These are phyloP conservation scores for Ceratitis capitata DNA, from an alignment of 1,140 invertebrate species.

Conservation along the genomic window DNA sequence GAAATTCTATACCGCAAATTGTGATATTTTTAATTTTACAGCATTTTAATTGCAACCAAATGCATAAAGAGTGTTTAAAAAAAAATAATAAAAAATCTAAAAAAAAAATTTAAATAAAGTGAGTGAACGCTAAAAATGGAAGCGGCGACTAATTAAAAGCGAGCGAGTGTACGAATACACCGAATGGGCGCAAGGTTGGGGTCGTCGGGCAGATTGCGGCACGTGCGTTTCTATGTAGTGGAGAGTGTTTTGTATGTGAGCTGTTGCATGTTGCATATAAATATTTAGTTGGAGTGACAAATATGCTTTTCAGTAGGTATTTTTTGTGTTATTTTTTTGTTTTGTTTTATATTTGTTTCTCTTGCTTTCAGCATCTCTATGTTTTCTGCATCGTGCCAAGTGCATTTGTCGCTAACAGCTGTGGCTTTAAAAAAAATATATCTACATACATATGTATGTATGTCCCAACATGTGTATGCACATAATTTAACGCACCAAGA, in stretches of 20 bases:
- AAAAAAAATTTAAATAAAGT: background rate
- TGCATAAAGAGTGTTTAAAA: background rate
- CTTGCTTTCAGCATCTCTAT: background rate
- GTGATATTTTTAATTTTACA: background rate
- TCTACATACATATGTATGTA: no score
- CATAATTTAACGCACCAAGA: background rate
- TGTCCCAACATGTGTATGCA: no score
- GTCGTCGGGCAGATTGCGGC: background rate
- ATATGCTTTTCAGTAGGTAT: no score
- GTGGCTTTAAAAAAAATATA: background rate
- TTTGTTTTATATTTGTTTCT: no score
- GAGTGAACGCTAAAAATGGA: background rate
- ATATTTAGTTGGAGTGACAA: background rate
- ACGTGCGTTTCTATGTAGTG: background rate
- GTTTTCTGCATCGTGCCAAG: conserved; percentile 13
- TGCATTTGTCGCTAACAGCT: background rate
- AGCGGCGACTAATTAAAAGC: conserved; percentile 28
- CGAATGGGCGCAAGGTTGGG: conserved; percentile 2
- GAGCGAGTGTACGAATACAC: no score
- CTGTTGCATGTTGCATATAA: background rate
- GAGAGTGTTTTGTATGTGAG: background rate
- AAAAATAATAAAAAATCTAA: background rate
- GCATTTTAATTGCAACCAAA: background rate
- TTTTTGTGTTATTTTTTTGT: no score
- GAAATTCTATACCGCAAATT: background rate